Evolutionary conservation across 1,140 invertebrate species (phyloP).

Genomic region (Heliconius hermathena): DNA sequence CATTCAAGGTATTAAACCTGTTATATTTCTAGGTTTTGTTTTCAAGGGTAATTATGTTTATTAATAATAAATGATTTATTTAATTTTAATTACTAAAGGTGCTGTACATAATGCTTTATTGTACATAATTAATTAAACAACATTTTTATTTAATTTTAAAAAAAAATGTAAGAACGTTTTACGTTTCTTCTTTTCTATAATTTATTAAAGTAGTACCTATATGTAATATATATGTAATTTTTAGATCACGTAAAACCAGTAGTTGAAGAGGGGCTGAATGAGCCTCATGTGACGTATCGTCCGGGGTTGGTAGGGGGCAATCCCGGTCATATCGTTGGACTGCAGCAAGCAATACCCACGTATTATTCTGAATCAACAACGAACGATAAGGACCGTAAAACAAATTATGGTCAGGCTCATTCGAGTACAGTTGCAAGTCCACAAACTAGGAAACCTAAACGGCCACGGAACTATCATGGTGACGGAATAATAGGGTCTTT

Average conservation of each 20-base stretch:
- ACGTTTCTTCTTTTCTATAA: neutral
- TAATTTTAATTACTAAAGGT: neutral
- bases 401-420: conserved; percentile 16
- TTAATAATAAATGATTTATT: too few species aligned
- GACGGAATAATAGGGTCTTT: conserved; percentile 58
- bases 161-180: neutral
- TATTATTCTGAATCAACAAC: conserved; percentile 35
- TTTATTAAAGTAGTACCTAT: neutral
- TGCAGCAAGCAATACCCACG: conserved; percentile 50
- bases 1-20: conserved; percentile 20
- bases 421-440: conserved; percentile 25
- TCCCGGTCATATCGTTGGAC: conserved; percentile 57
- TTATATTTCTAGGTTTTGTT: conserved; percentile 10
- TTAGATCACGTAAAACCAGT: conserved; percentile 68
- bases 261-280: conserved; percentile 46
- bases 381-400: conserved; percentile 9
- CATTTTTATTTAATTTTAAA: neutral
- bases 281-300: conserved; percentile 49
- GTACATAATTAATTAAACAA: neutral
- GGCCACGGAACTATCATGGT: conserved; percentile 40
- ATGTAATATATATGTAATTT: conserved; percentile 34
- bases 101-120: neutral
- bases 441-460: conserved; percentile 40
- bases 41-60: conserved; percentile 16
- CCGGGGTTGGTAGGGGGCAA: conserved; percentile 60